A percentile compares a stretch with the other conserved stretches of the same genome.
Evolutionary conservation across 1,140 invertebrate genomes (phyloP).

Genomic region (Brachionus paranguensis): DNA sequence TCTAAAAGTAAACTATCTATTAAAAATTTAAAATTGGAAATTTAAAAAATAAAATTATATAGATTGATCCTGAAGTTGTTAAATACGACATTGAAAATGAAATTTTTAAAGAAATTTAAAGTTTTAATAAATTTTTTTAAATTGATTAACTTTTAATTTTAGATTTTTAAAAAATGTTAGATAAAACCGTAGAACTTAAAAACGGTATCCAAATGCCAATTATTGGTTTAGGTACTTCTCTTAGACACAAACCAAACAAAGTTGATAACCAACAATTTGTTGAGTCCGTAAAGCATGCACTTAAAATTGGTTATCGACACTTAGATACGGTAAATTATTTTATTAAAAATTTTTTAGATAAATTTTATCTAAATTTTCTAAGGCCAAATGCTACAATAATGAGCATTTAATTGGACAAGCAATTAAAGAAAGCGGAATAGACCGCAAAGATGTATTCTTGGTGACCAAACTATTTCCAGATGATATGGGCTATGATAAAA

Average conservation of each 20-base stretch:
- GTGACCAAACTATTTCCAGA: constrained; percentile 53
- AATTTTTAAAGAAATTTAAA: not conserved
- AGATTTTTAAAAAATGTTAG: not conserved
- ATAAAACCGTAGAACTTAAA: not conserved
- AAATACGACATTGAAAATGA: not conserved
- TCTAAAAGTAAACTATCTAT: not conserved
- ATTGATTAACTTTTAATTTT: not conserved
- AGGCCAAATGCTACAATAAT: constrained; percentile 23
- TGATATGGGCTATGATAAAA: constrained; percentile 49
- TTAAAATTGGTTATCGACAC: not conserved
- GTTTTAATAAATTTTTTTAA: not conserved
- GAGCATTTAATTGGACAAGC: constrained; percentile 12
- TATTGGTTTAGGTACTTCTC: constrained; percentile 18
- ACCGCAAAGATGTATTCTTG: constrained; percentile 50
- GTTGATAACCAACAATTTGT: constrained; percentile 4
- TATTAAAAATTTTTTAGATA: not conserved
- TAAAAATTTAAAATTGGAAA: not conserved
- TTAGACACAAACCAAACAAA: constrained; percentile 12
- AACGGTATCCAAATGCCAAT: not conserved
- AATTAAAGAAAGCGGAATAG: constrained; percentile 44
- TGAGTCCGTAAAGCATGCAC: constrained; percentile 7
- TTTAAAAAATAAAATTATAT: not conserved
- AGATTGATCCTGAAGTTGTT: not conserved
- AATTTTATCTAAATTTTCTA: not conserved
- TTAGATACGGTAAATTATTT: not conserved